phyloP scores from a whole-genome alignment of 2,113 vertebrate species.

The Albula glossodonta region DNA sequence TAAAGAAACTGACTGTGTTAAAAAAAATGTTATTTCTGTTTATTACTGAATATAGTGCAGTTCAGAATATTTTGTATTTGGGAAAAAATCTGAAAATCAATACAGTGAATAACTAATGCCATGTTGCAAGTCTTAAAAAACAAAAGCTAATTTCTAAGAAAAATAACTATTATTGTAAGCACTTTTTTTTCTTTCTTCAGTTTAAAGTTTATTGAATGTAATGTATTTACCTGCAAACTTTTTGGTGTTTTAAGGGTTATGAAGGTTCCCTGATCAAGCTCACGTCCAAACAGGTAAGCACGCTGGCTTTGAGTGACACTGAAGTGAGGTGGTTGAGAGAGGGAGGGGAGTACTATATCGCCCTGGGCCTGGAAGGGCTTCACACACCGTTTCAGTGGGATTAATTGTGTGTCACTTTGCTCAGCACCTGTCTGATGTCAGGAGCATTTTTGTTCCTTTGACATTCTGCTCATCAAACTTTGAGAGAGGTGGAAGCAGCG shows the following conservation, averaged over 20 bases:
- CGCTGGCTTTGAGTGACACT: background rate
- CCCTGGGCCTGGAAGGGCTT: background rate
- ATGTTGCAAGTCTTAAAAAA: background rate
- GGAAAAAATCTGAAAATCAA: background rate
- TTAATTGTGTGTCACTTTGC: background rate
- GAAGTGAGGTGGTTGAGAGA: background rate
- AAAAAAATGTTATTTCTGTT: background rate
- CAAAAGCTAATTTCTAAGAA: background rate
- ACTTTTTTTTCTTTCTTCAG: background rate
- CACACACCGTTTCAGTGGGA: background rate
- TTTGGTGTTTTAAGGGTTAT: constrained; percentile 65
- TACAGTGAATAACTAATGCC: background rate
- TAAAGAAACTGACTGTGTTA: background rate
- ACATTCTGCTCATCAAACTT: background rate
- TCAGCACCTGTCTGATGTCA: background rate
- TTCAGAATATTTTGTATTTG: background rate
- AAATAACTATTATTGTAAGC: background rate
- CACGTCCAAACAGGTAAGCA: constrained; percentile 73
- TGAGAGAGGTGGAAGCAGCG: background rate
- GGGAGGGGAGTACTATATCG: background rate
- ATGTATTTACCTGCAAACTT: background rate
- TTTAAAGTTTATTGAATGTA: background rate
- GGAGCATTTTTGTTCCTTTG: too few species aligned
- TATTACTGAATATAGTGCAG: background rate
- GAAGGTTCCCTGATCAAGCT: constrained; percentile 77